These are phyloP conservation scores for Pseudomyrmex pallidus DNA, from an alignment of 1,140 invertebrate genomes.

Conservation along the genomic window DNA sequence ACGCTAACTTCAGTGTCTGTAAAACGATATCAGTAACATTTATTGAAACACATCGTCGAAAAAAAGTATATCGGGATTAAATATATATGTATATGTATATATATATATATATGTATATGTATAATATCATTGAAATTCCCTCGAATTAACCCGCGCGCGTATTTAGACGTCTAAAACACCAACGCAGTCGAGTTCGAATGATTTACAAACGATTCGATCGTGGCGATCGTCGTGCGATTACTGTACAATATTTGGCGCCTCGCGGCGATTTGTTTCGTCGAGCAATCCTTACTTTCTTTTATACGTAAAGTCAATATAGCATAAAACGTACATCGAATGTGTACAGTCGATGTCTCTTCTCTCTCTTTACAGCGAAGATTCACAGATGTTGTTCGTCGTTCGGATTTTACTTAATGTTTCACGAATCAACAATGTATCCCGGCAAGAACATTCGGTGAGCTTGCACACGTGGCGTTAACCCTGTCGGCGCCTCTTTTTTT, in stretches of 20 bases:
- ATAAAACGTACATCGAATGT: neutral
- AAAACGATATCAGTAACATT: constrained; percentile 35
- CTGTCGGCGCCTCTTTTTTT: constrained; percentile 10
- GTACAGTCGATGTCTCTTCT: no score
- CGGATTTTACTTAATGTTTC: no score
- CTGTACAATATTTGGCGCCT: constrained; percentile 18
- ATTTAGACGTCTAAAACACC: constrained; percentile 60
- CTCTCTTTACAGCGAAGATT: no score
- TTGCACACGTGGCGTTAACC: constrained; percentile 38
- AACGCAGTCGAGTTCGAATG: constrained; percentile 33
- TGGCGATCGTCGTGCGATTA: constrained; percentile 31
- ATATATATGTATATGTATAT: neutral
- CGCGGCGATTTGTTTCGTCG: constrained; percentile 6
- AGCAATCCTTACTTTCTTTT: constrained; percentile 10
- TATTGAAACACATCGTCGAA: constrained; percentile 42
- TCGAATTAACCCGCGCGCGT: constrained; percentile 43
- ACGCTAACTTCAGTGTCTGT: constrained; percentile 12
- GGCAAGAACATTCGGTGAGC: constrained; percentile 21
- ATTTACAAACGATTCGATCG: constrained; percentile 15
- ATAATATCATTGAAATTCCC: neutral
- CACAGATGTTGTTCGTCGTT: no score
- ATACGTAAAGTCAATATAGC: neutral
- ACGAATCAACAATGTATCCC: constrained; percentile 16
- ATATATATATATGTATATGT: no score
- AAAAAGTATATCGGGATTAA: constrained; percentile 23